Conservation (phyloP, 2,888 invertebrate genomes). For the Amphipoea oculea region DNA sequence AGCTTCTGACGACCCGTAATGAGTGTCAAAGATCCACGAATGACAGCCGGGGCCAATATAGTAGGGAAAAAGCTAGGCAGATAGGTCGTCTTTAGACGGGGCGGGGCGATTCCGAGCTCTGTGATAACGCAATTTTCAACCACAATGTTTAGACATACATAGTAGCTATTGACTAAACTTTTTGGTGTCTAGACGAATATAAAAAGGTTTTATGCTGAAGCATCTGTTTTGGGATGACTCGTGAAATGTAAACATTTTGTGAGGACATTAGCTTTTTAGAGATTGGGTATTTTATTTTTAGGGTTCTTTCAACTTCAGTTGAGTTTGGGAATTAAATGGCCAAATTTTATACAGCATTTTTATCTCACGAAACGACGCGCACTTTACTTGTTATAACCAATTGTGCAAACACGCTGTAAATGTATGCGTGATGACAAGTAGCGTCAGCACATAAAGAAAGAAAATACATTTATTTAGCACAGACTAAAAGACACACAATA, state of each 20-base stretch:
- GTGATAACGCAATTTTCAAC: background rate
- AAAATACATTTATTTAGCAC: too few species aligned
- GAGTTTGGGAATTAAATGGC: background rate
- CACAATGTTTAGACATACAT: background rate
- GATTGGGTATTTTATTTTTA: background rate
- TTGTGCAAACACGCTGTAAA: too few species aligned
- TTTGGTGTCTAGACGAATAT: conserved; percentile 5
- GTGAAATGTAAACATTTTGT: conserved; percentile 11
- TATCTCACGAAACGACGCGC: background rate
- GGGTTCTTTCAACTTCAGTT: background rate
- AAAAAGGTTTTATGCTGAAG: background rate
- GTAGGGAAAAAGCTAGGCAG: background rate
- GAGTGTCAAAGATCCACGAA: too few species aligned
- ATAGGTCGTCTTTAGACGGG: background rate
- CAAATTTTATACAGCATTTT: background rate
- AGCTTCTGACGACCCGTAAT: too few species aligned
- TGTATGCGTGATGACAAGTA: too few species aligned
- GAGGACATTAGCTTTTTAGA: background rate
- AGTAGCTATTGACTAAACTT: background rate
- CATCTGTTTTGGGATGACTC: conserved; percentile 14
- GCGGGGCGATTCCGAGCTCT: background rate
- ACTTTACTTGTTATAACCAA: too few species aligned
- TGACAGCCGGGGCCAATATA: background rate
- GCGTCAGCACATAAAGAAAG: too few species aligned
- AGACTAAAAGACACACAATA: too few species aligned